Conservation (phyloP, 2,888 invertebrate species). For the Notodonta dromedarius region DNA sequence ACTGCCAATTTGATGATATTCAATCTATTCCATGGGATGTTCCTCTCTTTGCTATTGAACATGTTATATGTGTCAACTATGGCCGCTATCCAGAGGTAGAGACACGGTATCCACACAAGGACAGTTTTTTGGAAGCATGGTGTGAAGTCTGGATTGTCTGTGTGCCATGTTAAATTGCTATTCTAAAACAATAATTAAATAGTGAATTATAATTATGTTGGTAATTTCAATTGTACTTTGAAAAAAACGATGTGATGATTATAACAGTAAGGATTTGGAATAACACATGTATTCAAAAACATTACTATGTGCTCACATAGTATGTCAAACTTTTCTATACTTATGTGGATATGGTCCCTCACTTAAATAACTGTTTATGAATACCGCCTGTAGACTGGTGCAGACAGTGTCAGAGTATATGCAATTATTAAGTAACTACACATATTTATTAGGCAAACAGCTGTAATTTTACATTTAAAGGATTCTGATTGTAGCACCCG, state of each 20-base stretch:
- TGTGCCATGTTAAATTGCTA: constrained; percentile 89
- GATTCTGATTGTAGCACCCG: not conserved
- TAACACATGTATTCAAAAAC: no score
- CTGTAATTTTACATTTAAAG: not conserved
- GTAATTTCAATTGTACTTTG: no score
- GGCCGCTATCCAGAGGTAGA: constrained; percentile 90
- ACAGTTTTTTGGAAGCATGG: constrained; percentile 96
- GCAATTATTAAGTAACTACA: no score
- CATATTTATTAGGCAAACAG: not conserved
- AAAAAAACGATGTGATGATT: no score
- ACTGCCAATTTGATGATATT: constrained; percentile 87
- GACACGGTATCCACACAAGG: constrained; percentile 94
- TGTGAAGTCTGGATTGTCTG: constrained; percentile 92
- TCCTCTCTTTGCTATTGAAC: constrained; percentile 87
- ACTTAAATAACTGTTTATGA: no score
- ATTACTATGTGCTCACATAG: no score
- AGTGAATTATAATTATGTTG: no score
- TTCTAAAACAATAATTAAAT: constrained; percentile 84
- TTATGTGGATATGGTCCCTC: no score
- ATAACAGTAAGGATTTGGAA: no score
- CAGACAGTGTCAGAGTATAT: no score
- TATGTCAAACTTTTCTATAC: no score
- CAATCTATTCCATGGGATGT: constrained; percentile 90
- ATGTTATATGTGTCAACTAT: constrained; percentile 90
- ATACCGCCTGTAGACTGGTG: no score